These are phyloP conservation scores for Lynx canadensis DNA, from an alignment of 2,113 vertebrate species.

Conservation along the genomic window DNA sequence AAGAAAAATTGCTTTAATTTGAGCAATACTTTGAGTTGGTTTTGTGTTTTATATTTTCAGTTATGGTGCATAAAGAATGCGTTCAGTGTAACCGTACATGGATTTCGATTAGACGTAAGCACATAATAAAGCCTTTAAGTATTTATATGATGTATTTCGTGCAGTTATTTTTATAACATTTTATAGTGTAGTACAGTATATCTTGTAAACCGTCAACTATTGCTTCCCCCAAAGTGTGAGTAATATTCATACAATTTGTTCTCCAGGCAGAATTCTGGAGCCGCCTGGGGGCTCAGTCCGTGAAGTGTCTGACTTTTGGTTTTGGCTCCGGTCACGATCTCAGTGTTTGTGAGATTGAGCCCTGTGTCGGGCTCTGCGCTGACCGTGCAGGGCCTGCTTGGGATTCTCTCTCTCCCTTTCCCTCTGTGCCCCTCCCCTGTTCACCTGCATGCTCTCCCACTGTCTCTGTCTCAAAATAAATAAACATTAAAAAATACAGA, in stretches of 20 bases:
- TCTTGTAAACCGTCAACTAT: background rate
- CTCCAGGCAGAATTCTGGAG: background rate
- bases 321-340: no score
- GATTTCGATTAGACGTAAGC: background rate
- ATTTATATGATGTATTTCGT: background rate
- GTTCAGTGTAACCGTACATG: background rate
- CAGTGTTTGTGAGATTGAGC: no score
- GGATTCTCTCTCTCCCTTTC: no score
- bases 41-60: slow-evolving; percentile 48
- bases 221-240: background rate
- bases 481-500: no score
- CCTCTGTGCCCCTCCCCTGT: no score
- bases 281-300: no score
- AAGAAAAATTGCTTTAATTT: background rate
- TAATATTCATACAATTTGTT: background rate
- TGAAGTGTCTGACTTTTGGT: no score
- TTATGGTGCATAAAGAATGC: background rate
- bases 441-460: no score
- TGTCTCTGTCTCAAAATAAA: no score
- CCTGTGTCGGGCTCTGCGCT: no score
- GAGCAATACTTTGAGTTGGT: background rate
- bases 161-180: slow-evolving; percentile 1
- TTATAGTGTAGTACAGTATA: background rate
- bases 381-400: no score
- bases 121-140: slow-evolving; percentile 54